Evolutionary conservation across 2,113 vertebrate genomes (phyloP).

Genomic region (Chaenocephalus aceratus): DNA sequence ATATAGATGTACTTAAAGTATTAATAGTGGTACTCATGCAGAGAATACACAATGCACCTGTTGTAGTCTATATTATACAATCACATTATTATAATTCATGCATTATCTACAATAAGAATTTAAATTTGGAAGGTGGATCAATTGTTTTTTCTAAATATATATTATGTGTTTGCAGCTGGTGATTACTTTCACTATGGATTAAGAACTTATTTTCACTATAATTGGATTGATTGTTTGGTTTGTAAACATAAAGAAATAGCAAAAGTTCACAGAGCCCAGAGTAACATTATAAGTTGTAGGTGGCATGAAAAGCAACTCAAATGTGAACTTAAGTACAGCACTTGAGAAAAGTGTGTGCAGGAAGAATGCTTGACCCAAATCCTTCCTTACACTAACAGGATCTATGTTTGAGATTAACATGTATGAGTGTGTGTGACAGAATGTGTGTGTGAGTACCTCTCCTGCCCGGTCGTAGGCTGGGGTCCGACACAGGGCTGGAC

Average conservation of each 20-base stretch:
- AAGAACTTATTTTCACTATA: no score
- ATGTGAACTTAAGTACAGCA: no score
- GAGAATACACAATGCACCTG: no score
- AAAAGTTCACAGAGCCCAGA: no score
- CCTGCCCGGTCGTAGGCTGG: slow-evolving; percentile 88
- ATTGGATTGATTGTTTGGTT: no score
- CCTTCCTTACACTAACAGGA: slow-evolving; percentile 62
- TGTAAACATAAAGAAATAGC: no score
- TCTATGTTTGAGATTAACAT: slow-evolving; percentile 42
- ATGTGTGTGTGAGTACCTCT: slow-evolving; percentile 85
- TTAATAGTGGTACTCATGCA: not conserved
- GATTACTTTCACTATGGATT: not conserved
- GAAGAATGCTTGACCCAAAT: slow-evolving; percentile 60
- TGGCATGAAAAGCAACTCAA: not conserved
- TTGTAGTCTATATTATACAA: not conserved
- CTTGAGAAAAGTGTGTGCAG: not conserved
- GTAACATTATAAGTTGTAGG: no score
- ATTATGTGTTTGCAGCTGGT: no score
- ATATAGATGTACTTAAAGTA: not conserved
- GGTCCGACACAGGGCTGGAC: slow-evolving; percentile 90
- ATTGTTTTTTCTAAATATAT: no score
- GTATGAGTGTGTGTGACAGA: not conserved
- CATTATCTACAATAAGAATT: no score
- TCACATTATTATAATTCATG: no score
- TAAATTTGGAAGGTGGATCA: not conserved